Conservation (phyloP, 2,797 vertebrate species). For the Manis crassicaudata region DNA sequence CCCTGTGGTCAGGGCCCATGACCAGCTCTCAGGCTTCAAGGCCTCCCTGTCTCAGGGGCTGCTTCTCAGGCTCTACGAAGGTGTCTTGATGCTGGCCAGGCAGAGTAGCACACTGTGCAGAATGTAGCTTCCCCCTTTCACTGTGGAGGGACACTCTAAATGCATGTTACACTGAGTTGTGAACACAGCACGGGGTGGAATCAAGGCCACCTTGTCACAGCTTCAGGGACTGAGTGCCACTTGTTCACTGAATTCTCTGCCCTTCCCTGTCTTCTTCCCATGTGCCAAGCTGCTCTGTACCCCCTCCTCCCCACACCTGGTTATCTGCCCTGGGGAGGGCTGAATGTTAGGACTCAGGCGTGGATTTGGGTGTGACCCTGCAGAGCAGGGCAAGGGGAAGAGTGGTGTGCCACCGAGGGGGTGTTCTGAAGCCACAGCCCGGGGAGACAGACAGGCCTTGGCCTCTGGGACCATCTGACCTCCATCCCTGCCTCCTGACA, state of each 20-base stretch:
- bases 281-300: not conserved
- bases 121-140: not conserved
- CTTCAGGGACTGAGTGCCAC: accelerated
- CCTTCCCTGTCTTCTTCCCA: not conserved
- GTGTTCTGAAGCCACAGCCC: not conserved
- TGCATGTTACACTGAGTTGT: accelerated
- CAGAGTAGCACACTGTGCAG: not conserved
- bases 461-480: not conserved
- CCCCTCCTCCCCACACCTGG: not conserved
- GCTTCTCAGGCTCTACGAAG: not conserved
- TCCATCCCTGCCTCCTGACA: not conserved
- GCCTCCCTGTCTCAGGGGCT: not conserved
- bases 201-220: not conserved
- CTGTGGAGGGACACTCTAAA: not conserved
- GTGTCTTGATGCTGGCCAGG: not conserved
- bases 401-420: not conserved
- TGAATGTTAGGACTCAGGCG: not conserved
- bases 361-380: not conserved
- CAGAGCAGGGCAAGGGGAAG: not conserved
- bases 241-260: not conserved
- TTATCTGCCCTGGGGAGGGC: not conserved
- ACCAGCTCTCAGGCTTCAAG: not conserved
- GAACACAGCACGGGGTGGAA: accelerated
- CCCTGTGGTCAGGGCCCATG: not conserved
- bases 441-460: not conserved